Percentiles rank a stretch among this genome's conserved stretches.
These are phyloP conservation scores for Abramis brama DNA, from an alignment of 2,113 vertebrate species.

Conservation along the genomic window DNA sequence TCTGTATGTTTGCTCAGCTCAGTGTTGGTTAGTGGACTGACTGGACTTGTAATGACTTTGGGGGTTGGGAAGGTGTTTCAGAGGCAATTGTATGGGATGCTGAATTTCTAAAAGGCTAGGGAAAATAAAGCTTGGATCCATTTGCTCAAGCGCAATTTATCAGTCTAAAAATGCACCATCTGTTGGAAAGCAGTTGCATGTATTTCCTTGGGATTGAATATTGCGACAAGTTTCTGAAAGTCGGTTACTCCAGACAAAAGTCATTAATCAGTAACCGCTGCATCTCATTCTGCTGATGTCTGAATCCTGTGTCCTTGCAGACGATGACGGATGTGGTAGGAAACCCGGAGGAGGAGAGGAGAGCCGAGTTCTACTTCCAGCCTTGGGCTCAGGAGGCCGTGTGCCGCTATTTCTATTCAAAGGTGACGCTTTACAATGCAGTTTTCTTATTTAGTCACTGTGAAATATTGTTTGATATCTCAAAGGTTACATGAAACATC, in stretches of 20 bases:
- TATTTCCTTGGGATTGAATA: not conserved
- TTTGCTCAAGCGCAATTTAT: not conserved
- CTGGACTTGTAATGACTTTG: slow-evolving; percentile 47
- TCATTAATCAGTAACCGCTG: not conserved
- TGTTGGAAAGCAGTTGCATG: not conserved
- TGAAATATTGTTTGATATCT: not conserved
- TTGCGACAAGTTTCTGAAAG: not conserved
- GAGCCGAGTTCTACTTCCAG: slow-evolving; percentile 99
- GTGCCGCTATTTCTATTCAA: slow-evolving; percentile 98
- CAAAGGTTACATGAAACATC: not conserved
- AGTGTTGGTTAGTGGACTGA: slow-evolving; percentile 47
- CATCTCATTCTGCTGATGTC: not conserved
- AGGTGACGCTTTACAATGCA: slow-evolving; percentile 74
- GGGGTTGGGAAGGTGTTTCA: not conserved
- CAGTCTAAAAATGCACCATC: not conserved
- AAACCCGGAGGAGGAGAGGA: slow-evolving; percentile 95
- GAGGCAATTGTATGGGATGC: not conserved
- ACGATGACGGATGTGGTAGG: slow-evolving; percentile 98
- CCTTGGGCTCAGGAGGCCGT: slow-evolving; percentile 98
- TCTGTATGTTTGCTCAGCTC: slow-evolving; percentile 47
- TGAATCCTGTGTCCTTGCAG: slow-evolving; percentile 66
- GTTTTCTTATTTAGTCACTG: not conserved
- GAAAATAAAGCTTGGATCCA: not conserved
- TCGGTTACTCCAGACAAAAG: not conserved
- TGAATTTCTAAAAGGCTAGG: not conserved